Conservation (phyloP, 2,797 vertebrate species). For the Mormyrus hasselquistii region DNA sequence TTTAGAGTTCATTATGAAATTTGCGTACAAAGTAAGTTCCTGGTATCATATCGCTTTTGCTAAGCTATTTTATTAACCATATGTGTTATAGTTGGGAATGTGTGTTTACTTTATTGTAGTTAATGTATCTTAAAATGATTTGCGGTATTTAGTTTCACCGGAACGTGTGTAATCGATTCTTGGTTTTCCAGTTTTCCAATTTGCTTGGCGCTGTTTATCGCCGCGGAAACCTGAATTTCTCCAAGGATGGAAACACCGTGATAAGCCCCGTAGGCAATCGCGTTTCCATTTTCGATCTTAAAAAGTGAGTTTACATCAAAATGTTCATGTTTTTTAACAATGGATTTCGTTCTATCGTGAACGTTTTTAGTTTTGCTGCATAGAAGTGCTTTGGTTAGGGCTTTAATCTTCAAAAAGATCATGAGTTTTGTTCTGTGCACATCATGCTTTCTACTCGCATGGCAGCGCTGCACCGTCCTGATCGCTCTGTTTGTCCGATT, state of each 20-base stretch:
- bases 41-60: background rate
- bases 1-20: constrained; percentile 58
- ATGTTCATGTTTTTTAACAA: background rate
- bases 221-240: constrained; percentile 82
- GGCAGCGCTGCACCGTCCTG: background rate
- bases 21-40: constrained; percentile 62
- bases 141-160: background rate
- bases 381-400: background rate
- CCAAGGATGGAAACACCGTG: constrained; percentile 76
- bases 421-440: background rate
- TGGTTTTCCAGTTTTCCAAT: constrained; percentile 76
- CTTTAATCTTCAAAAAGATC: background rate
- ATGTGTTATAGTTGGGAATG: background rate
- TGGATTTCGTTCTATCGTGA: background rate
- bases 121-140: background rate
- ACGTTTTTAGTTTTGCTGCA: background rate
- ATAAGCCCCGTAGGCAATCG: constrained; percentile 92
- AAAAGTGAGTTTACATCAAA: constrained; percentile 68
- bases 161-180: background rate
- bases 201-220: constrained; percentile 88
- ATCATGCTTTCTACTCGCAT: background rate
- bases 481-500: background rate
- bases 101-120: background rate
- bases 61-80: background rate
- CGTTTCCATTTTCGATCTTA: constrained; percentile 83